phyloP scores from a whole-genome alignment of 2,797 vertebrate genomes.

The Anabacerthia variegaticeps region DNA sequence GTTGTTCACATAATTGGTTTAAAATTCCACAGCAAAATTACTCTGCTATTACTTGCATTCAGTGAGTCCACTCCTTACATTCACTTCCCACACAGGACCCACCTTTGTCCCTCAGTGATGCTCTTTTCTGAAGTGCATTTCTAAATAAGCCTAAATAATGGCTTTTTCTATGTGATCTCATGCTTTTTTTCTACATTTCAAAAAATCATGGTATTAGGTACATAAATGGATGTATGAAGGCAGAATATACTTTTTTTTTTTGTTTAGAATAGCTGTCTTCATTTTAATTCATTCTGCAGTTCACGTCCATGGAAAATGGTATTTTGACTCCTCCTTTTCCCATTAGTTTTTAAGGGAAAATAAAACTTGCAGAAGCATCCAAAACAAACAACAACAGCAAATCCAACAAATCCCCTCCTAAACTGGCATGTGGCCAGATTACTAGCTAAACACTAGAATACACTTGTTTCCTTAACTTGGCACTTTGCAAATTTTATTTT shows the following conservation, averaged over 20 bases:
- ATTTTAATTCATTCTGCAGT: not conserved
- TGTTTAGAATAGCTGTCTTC: not conserved
- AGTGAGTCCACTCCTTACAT: not conserved
- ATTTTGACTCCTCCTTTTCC: not conserved
- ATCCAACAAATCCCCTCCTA: not conserved
- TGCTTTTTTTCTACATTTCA: not conserved
- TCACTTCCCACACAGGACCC: not conserved
- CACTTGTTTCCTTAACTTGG: not conserved
- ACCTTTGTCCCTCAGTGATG: conserved; percentile 1
- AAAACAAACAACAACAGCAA: not conserved
- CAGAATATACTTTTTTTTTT: not conserved
- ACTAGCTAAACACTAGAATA: not conserved
- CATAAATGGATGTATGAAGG: not conserved
- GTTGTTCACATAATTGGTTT: conserved; percentile 48
- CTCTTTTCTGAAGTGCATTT: not conserved
- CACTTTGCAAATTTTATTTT: not conserved
- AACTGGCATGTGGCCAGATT: not conserved
- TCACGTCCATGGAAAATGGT: not conserved
- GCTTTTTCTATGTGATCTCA: not conserved
- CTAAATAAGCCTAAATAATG: conserved; percentile 29
- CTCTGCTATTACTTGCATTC: conserved; percentile 52
- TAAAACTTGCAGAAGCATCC: not conserved
- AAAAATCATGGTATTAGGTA: not conserved
- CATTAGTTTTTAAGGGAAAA: conserved; percentile 11
- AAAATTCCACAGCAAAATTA: conserved; percentile 51